Conservation (phyloP, 2,797 vertebrate genomes). For the Petrocephalus schoutedeni region DNA sequence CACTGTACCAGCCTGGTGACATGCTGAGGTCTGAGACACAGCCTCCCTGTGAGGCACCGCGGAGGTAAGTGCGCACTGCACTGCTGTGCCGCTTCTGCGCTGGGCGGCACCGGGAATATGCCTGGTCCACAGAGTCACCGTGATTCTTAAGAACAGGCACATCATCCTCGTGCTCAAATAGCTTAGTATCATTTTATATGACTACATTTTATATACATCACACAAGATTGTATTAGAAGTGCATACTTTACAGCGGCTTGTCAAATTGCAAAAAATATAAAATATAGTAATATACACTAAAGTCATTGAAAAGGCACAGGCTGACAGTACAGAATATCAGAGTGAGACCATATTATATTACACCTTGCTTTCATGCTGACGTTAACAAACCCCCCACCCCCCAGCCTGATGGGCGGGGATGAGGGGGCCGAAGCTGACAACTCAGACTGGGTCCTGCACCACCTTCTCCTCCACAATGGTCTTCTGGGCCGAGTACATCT, state of each 20-base stretch:
- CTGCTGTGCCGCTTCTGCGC: neutral
- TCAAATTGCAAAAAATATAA: neutral
- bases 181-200: neutral
- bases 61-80: neutral
- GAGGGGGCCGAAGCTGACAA: neutral
- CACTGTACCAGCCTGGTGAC: neutral
- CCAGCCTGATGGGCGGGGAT: neutral
- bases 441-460: neutral
- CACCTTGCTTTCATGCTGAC: neutral
- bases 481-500: conserved; percentile 61
- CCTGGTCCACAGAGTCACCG: neutral
- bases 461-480: conserved; percentile 64
- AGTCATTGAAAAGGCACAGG: neutral
- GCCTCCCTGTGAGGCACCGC: neutral
- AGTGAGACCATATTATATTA: neutral
- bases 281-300: neutral
- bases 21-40: neutral
- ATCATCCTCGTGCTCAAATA: neutral
- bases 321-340: neutral
- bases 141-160: neutral
- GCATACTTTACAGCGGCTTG: neutral
- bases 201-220: neutral
- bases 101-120: neutral
- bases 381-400: neutral
- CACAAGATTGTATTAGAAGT: neutral